These are phyloP conservation scores for Dolichallabes microphthalmus DNA, from an alignment of 2,113 vertebrate genomes.

Conservation along the genomic window DNA sequence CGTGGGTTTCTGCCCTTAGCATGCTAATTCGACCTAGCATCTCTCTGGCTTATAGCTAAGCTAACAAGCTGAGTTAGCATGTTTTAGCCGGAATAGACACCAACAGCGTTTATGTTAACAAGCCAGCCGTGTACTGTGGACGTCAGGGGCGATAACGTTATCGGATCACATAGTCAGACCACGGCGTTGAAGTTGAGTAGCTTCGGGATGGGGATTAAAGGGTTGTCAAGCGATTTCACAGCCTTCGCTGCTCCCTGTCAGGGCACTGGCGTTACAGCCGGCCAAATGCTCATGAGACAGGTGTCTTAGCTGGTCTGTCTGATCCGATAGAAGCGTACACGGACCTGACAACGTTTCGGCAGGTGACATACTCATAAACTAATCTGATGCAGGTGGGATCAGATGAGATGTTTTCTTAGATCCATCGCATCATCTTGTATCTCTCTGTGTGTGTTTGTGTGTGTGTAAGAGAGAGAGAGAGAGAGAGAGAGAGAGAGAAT, in stretches of 20 bases:
- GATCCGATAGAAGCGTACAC: background rate
- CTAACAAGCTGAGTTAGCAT: constrained; percentile 31
- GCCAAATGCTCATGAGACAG: background rate
- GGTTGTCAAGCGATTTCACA: background rate
- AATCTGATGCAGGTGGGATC: no score
- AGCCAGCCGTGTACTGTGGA: background rate
- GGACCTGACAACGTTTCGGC: background rate
- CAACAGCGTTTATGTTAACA: background rate
- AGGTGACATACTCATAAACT: background rate
- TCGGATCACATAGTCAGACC: background rate
- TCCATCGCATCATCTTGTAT: background rate
- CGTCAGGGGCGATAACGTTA: background rate
- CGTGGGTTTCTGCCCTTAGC: background rate
- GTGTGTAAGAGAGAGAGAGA: no score
- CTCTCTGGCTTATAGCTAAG: constrained; percentile 49
- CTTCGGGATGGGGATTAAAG: background rate
- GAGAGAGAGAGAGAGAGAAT: no score
- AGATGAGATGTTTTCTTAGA: background rate
- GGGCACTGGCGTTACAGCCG: background rate
- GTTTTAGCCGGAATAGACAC: constrained; percentile 8
- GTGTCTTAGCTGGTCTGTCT: constrained; percentile 4
- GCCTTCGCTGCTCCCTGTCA: background rate
- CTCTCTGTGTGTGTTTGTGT: background rate
- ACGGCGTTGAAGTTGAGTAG: background rate
- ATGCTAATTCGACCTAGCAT: constrained; percentile 35